These are phyloP conservation scores for Melinaea marsaeus DNA, from an alignment of 2,888 invertebrate species.

Conservation along the genomic window DNA sequence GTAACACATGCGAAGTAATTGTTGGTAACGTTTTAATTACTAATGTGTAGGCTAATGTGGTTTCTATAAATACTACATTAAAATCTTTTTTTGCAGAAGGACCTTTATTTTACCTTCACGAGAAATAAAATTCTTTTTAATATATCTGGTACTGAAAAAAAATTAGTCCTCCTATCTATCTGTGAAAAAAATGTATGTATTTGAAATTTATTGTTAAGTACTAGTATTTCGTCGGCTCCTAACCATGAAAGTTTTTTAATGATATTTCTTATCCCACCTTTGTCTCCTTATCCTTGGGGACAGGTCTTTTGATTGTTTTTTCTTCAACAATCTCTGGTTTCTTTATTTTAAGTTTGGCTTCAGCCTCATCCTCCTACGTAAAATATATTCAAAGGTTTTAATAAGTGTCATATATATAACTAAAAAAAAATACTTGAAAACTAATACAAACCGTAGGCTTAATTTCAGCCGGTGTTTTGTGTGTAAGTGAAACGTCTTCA, in stretches of 20 bases:
- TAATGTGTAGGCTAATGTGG: background rate
- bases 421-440: background rate
- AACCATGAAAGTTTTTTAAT: conserved; percentile 13
- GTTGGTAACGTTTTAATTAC: background rate
- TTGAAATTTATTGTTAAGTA: conserved; percentile 13
- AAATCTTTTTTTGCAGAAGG: too few species aligned
- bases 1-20: background rate
- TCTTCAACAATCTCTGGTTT: conserved; percentile 71
- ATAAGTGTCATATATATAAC: background rate
- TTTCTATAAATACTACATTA: too few species aligned
- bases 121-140: conserved; percentile 56
- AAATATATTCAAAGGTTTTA: conserved; percentile 15
- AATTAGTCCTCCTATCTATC: conserved; percentile 46
- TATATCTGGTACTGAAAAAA: conserved; percentile 39
- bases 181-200: conserved; percentile 46
- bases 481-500: conserved; percentile 70
- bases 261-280: conserved; percentile 17
- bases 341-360: conserved; percentile 69
- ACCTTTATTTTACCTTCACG: conserved; percentile 51
- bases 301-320: conserved; percentile 66
- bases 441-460: conserved; percentile 67
- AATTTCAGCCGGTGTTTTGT: conserved; percentile 70
- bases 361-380: conserved; percentile 64
- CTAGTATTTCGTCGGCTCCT: background rate
- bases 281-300: conserved; percentile 51